These are phyloP conservation scores for Cotesia congregata DNA, from an alignment of 2,888 invertebrate species.

Conservation along the genomic window DNA sequence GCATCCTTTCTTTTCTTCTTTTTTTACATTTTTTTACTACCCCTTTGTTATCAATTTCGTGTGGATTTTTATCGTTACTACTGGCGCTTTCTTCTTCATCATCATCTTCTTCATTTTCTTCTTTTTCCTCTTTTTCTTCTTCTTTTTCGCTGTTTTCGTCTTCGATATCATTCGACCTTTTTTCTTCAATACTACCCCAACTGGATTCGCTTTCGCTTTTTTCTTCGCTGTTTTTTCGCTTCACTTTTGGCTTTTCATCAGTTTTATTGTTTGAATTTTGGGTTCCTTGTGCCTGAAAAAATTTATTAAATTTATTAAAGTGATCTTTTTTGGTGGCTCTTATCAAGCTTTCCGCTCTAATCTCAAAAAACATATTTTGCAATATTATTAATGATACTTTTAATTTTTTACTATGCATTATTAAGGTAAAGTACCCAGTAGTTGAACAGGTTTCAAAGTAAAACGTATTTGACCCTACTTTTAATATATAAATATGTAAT, in stretches of 20 bases:
- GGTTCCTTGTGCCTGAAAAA: neutral
- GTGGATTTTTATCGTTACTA: constrained; percentile 17
- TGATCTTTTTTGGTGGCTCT: no score
- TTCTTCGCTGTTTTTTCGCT: neutral
- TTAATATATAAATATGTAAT: no score
- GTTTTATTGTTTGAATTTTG: neutral
- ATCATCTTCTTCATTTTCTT: constrained; percentile 28
- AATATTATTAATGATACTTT: no score
- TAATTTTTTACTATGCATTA: no score
- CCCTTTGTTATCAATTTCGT: constrained; percentile 18
- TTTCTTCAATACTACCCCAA: constrained; percentile 24
- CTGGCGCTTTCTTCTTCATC: constrained; percentile 42
- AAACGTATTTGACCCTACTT: no score
- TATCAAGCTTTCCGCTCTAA: no score
- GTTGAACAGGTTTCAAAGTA: no score
- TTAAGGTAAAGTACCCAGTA: no score
- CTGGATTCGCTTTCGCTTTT: constrained; percentile 10
- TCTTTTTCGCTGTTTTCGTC: constrained; percentile 6
- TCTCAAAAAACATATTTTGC: no score
- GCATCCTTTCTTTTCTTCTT: constrained; percentile 41
- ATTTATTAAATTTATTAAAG: neutral
- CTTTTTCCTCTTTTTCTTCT: constrained; percentile 24
- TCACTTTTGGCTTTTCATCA: neutral
- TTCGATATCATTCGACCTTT: neutral
- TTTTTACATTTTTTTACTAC: constrained; percentile 35